Conservation (phyloP, 2,888 invertebrate genomes). For the Hypena proboscidalis region DNA sequence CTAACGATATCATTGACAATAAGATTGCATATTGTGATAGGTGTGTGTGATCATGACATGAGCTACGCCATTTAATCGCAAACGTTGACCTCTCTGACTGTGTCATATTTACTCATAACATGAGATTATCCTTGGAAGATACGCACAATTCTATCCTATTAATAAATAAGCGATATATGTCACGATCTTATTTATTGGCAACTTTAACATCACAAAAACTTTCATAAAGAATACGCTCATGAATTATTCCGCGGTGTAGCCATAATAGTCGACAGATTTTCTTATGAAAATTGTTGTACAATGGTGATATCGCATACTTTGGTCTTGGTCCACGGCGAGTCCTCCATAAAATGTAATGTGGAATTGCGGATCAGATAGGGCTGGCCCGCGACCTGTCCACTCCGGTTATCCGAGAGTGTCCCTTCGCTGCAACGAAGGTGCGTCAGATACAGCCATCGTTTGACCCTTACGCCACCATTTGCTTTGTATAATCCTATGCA, state of each 20-base stretch:
- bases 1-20: conserved; percentile 56
- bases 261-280: conserved; percentile 43
- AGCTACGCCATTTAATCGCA: too few species aligned
- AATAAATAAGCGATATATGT: conserved; percentile 8
- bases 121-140: not conserved
- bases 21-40: conserved; percentile 52
- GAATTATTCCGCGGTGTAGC: conserved; percentile 21
- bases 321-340: conserved; percentile 27
- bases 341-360: conserved; percentile 60
- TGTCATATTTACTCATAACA: conserved; percentile 15
- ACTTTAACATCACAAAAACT: conserved; percentile 9
- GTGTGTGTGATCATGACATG: conserved; percentile 34
- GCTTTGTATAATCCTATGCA: conserved; percentile 40
- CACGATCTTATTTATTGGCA: conserved; percentile 13
- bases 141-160: conserved; percentile 4
- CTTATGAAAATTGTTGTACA: conserved; percentile 23
- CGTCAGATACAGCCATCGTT: conserved; percentile 58
- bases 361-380: conserved; percentile 55
- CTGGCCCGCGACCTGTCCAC: conserved; percentile 47
- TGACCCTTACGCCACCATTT: conserved; percentile 44
- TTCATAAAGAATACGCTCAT: conserved; percentile 17
- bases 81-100: conserved; percentile 28
- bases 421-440: conserved; percentile 26
- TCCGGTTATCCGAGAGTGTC: conserved; percentile 49
- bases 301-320: conserved; percentile 29